Base-by-base conservation (phyloP, 2,113 vertebrate species). In the Noturus placidus region DNA sequence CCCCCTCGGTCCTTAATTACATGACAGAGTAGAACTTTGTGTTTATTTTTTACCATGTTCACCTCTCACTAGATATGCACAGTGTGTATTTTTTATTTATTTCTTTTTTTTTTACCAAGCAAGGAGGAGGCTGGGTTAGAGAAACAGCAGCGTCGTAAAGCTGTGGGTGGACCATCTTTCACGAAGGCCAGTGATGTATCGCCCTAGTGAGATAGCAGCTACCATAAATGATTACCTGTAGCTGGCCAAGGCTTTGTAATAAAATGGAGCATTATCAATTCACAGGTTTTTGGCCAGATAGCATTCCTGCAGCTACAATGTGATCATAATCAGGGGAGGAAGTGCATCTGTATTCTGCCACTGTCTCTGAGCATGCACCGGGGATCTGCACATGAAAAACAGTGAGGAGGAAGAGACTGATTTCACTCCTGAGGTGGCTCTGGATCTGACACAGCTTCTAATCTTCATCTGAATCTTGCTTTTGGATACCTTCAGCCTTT, bases 261-360 rank as follows among this genome's bases (percentile, higher is more conserved):
- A 96, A 97, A 96, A 96, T 93, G 89, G 96, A 86, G 92, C 96
- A 96, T 95, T 92, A 96, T 96, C 96, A 96, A 96, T 97, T 96
- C 96, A 96, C 95, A 72, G 95, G 95, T 90, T 96, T 91, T 96
- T 95, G 95, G 96, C 95, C 96, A 96, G 96, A 96, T 96, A 96
- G 92, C 89, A 78, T 85, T 90, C 85, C 87, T 74, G 87, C 87
- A 82, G 90, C 90, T 90, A 91, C 90, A 89, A 90, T 74, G 86
- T 54, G 89, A 90, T 91, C 87, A 57, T 88, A 90, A 89, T 91
- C 89, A 74, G 84, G 61, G 69, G 72, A 86, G 86, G 69, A 70
- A 35, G 87, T 79, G 89, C 91, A 91, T 91, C 89, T 92, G 90
- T 92, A 91, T 89, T 91, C 89, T 57, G 78, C 38, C 38, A 63